phyloP scores from a whole-genome alignment of 2,888 invertebrate species.

The Osedax frankpressi region DNA sequence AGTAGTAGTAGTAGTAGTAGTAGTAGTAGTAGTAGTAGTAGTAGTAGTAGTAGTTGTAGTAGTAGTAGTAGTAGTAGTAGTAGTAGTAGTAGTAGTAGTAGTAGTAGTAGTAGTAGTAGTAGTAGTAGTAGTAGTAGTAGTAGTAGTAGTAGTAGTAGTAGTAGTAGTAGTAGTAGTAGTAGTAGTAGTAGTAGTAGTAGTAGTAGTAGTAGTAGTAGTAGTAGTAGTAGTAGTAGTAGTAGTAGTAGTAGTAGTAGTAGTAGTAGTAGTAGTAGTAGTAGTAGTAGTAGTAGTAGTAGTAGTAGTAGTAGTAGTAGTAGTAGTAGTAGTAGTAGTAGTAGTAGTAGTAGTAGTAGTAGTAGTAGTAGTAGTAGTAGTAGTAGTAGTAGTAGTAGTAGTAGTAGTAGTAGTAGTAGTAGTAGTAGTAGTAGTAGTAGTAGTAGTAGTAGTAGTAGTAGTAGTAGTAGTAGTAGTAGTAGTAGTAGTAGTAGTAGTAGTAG shows the following conservation, averaged over 20 bases:
- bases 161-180: background rate
- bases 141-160: background rate
- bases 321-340: conserved; percentile 4
- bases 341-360: conserved; percentile 13
- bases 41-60: conserved; percentile 20
- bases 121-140: background rate
- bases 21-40: conserved; percentile 12
- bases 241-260: conserved; percentile 12
- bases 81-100: conserved; percentile 10
- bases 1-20: background rate
- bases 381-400: conserved; percentile 21
- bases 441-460: conserved; percentile 15
- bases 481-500: conserved; percentile 12
- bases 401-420: conserved; percentile 24
- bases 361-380: conserved; percentile 1
- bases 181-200: background rate
- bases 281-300: conserved; percentile 12
- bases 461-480: conserved; percentile 18
- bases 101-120: background rate
- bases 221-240: conserved; percentile 12
- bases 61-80: conserved; percentile 20
- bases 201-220: conserved; percentile 12
- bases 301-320: conserved; percentile 10
- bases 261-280: conserved; percentile 12
- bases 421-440: conserved; percentile 21